Base-by-base conservation (phyloP, 1,140 invertebrate genomes). In the Drosophila asahinai region DNA sequence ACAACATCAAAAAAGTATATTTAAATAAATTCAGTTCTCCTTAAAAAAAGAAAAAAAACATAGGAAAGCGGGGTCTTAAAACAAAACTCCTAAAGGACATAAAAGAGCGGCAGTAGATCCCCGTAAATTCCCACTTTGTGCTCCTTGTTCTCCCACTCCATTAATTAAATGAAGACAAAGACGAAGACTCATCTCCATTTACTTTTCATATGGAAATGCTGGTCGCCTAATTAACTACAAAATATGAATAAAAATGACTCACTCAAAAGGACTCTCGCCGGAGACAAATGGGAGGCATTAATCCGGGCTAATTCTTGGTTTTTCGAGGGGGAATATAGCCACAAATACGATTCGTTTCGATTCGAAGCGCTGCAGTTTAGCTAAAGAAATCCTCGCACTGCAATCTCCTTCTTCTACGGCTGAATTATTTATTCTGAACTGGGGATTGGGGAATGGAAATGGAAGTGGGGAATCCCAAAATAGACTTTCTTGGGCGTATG, bases 201-300 rank as follows among this genome's bases (percentile, higher is more conserved):
- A 55, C 52, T 67, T 75, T 77, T 49, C 47, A 51, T 60, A 58
- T 59, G 62, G 8, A 38, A 42, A 55, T 27, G 36, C 63, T 60
- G 36, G 51, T 12, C 30, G 74, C 52, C 72, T 77, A 77, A 77
- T 78, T 78, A 78, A 78, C 57, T 77, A 70, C 54, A 70, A 68
- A 78, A 77, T 78, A 77, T 68, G 76, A 60, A 77, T 77, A 70
- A 77, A 78, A 78, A 78, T 78, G 57, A 76, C n/a, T 67, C 62
- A 58, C 33, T 66, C 62, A 54, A 27, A 25, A 15, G 47, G 27
- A 57, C 36, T 25, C 5, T 25, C 2, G 38, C 14, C 17, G 25
- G 30, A 77, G 74, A 70, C 58, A 77, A 78, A 78, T 77, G 17
- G 25, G 19, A 17, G 19, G 74, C 57, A 68, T 77, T 77, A 77